phyloP scores from a whole-genome alignment of 2,113 vertebrate species.

The Spermophilus dauricus region DNA sequence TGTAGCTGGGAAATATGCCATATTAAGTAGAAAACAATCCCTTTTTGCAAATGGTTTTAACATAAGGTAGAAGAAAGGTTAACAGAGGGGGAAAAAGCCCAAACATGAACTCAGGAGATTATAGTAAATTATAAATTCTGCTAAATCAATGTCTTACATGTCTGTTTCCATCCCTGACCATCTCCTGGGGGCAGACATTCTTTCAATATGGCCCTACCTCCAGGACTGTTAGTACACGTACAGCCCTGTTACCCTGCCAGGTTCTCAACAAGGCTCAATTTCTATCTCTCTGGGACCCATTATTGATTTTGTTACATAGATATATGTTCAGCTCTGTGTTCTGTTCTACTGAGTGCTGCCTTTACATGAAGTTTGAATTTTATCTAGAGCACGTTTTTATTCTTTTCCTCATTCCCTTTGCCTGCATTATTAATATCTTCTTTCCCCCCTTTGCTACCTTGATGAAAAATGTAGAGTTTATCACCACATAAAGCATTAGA shows the following conservation, averaged over 20 bases:
- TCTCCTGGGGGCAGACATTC: background rate
- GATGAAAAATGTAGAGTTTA: conserved; percentile 55
- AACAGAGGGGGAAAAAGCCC: background rate
- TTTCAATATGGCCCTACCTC: background rate
- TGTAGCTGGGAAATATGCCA: background rate
- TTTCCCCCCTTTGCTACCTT: background rate
- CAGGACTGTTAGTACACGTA: background rate
- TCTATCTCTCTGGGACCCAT: background rate
- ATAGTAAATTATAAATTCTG: background rate
- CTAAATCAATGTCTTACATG: background rate
- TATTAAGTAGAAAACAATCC: background rate
- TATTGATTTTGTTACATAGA: conserved; percentile 4
- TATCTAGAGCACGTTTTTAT: background rate
- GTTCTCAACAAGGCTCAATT: background rate
- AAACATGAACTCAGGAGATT: background rate
- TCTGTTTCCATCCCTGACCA: background rate
- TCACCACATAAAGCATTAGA: background rate
- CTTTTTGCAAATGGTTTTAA: background rate
- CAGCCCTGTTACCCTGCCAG: too few relatives aligned
- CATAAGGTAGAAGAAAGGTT: background rate
- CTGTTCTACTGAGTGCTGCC: background rate
- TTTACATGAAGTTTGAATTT: conserved; percentile 44
- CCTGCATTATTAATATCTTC: conserved; percentile 60
- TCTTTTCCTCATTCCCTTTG: background rate
- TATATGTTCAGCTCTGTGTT: background rate